A percentile compares a stretch with the other conserved stretches of the same genome.
Evolutionary conservation across 2,797 vertebrate species (phyloP).

Genomic region (Euthynnus affinis): DNA sequence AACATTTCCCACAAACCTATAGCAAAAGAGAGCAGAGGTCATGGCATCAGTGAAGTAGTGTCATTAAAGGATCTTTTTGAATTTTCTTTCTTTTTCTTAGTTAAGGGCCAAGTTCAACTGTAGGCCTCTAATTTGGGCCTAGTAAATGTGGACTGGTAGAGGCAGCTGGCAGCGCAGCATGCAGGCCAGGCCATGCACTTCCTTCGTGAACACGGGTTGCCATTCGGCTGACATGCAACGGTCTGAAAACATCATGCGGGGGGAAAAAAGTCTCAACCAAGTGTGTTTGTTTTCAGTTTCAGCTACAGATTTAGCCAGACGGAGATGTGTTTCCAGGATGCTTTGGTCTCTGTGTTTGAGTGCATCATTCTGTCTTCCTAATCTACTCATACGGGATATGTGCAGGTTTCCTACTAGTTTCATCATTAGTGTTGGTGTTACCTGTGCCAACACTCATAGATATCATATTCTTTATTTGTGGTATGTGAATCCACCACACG

Average conservation of each 20-base stretch:
- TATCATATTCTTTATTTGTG: slow-evolving; percentile 12
- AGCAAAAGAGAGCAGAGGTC: slow-evolving; percentile 63
- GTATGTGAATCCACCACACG: not conserved
- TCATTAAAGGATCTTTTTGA: slow-evolving; percentile 66
- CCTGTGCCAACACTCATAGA: not conserved
- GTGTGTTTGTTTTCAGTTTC: not conserved
- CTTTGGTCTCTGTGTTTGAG: not conserved
- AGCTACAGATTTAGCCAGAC: not conserved
- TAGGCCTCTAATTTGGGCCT: slow-evolving; percentile 79
- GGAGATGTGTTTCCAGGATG: not conserved
- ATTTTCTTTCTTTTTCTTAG: slow-evolving; percentile 59
- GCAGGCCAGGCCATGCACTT: slow-evolving; percentile 50
- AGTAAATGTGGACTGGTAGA: slow-evolving; percentile 78
- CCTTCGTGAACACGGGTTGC: slow-evolving; percentile 21
- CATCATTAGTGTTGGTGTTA: slow-evolving; percentile 4
- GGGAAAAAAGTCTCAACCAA: not conserved
- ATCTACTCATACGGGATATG: not conserved
- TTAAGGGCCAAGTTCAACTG: slow-evolving; percentile 74
- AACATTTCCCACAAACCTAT: slow-evolving; percentile 53
- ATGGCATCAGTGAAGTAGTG: slow-evolving; percentile 58
- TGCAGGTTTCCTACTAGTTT: not conserved
- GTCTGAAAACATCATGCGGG: slow-evolving; percentile 6
- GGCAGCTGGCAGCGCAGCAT: slow-evolving; percentile 70
- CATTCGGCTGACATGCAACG: not conserved
- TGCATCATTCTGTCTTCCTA: not conserved